These are phyloP conservation scores for Odocoileus virginianus DNA, from an alignment of 2,113 vertebrate species.

Conservation along the genomic window DNA sequence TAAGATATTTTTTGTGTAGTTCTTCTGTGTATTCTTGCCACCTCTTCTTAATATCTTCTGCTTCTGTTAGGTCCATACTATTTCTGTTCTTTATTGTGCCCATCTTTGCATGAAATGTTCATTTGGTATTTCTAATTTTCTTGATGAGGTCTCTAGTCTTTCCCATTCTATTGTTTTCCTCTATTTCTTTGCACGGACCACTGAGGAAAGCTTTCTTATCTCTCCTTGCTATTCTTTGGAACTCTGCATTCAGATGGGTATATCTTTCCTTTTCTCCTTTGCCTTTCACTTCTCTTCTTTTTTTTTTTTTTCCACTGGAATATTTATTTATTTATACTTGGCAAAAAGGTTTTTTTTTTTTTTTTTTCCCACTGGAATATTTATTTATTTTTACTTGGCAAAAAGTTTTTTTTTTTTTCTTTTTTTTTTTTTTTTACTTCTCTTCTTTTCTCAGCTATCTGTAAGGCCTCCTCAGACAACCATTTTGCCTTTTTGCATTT, in stretches of 20 bases:
- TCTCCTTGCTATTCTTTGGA: neutral
- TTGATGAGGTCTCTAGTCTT: neutral
- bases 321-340: no score
- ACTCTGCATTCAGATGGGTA: neutral
- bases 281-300: neutral
- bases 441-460: neutral
- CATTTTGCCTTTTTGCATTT: neutral
- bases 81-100: neutral
- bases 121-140: neutral
- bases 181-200: neutral
- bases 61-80: neutral
- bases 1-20: neutral
- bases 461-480: neutral
- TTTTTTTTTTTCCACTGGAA: no score
- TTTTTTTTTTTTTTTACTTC: no score
- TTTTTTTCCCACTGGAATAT: no score
- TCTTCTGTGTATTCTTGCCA: neutral
- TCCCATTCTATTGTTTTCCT: neutral
- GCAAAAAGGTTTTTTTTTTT: no score
- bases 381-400: no score
- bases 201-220: neutral
- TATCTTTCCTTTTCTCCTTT: neutral
- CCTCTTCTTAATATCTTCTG: neutral
- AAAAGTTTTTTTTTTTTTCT: no score
- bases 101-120: neutral